Base-by-base conservation (phyloP, 2,797 vertebrate genomes). In the Peromyscus melanophrys region DNA sequence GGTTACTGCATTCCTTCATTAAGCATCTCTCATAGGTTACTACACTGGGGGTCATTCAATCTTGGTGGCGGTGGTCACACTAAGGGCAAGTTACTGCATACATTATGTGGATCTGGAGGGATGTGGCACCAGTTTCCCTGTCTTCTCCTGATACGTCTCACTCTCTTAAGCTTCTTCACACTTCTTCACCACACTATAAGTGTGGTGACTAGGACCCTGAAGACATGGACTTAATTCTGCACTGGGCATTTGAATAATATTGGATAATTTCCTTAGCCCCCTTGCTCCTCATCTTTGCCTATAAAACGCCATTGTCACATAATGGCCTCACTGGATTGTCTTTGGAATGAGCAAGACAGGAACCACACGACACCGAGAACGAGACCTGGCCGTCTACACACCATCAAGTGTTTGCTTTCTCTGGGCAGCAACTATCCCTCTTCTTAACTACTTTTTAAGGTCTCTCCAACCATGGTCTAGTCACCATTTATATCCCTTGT, bases 191-290 rank as follows among this genome's bases (percentile, higher is more conserved):
- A 43, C 43, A 43, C 43, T 46, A 40, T 17, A 29, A 85, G 9
- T 85, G 61, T 73, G 10, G 13, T 90, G 27, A n/a, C 43, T 65
- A 95, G 80, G 57, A 93, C 52, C 14, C 29, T n/a, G 77, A 93
- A 76, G 83, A 88, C n/a, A 52, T 49, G 12, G n/a, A 75, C 73
- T 92, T 49, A 40, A 27, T 90, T 93, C 73, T 86, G 40, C 31
- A 16, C 49, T 34, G 29, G 27, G 29, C 34, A 80, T 75, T 82
- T 46, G 27, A 87, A 94, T 83, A 69, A 80, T 69, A 71, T 40
- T 87, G 34, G 69, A 63, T 57, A 59, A 27, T 67, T 91, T 73
- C 63, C 25, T 88, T 43, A 85, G 69, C 1, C 6, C 71, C 40
- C 43, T 78, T 49, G 37, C n/a, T 4, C 49, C 23, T 78, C 52